Evolutionary conservation across 2,797 vertebrate species (phyloP), one percentile per base, ranked within the genome.

Genomic region (Furcifer pardalis): DNA sequence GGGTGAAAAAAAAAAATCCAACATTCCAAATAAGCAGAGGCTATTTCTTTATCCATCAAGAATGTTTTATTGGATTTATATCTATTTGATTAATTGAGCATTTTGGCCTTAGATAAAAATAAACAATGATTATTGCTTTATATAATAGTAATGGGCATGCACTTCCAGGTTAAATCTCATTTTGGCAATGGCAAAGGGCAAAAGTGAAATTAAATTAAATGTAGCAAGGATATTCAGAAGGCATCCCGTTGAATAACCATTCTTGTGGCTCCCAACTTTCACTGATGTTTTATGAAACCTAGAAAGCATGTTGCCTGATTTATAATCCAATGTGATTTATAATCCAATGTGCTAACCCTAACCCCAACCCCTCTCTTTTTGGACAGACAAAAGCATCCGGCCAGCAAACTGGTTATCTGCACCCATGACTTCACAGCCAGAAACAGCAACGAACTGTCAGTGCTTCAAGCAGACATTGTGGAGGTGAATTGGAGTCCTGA

Each of bases 361-460:
- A n/a, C n/a, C n/a, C n/a, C n/a, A n/a, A n/a, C 52, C 65, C 42
- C 37, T 71, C 84, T 77, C 56, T 27, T 35, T 35, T 62, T 46
- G 13, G 21, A 74, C 2, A 1, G 86, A 87, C 59, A 46, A 40
- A 88, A 62, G 94, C 92, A 84, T 56, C 84, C 63, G 95, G 0
- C 60, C 0, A 66, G 65, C 49, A 94, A 94, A 78, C 86, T 89
- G 83, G 94, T 97, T 90, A 93, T 93, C 72, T 97, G 97, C 93
- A 97, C 96, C 21, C 98, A 98, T 2, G 96, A 97, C 92, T 98
- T 98, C 92, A 97, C 97, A 85, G 97, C 97, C 68, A 95, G 98
- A 82, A 98, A 98, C 90, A 97, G 90, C 95, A 98, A 93, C 0
- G 98, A 98, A 91, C 96, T 98, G 0, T 97, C 98, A 0, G 97